Conservation (phyloP, 2,888 invertebrate species). For the Cataglyphis livida region DNA sequence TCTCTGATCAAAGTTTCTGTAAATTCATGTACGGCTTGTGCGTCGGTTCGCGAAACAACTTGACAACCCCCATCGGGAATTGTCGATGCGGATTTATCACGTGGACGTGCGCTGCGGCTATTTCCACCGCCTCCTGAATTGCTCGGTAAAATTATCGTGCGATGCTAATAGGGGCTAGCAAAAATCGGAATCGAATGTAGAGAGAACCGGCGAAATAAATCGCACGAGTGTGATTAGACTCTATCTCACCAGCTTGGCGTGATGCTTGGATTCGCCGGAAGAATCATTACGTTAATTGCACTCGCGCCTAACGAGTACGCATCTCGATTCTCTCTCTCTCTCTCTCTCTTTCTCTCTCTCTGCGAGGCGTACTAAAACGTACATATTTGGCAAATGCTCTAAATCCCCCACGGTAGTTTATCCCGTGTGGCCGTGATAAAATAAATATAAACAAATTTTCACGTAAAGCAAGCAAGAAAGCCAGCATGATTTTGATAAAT, state of each 20-base stretch:
- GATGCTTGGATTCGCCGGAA: slow-evolving; percentile 16
- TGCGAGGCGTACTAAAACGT: neutral
- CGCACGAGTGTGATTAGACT: neutral
- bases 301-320: neutral
- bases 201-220: slow-evolving; percentile 10
- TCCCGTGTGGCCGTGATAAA: neutral
- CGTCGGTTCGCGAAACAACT: slow-evolving; percentile 11
- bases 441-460: slow-evolving; percentile 13
- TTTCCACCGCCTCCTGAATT: slow-evolving; percentile 38
- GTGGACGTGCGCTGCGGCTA: slow-evolving; percentile 4
- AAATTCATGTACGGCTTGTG: slow-evolving; percentile 18
- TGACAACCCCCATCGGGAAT: slow-evolving; percentile 41
- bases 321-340: neutral
- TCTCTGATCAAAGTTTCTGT: neutral
- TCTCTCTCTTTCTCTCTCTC: neutral
- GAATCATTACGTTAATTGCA: slow-evolving; percentile 45
- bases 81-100: slow-evolving; percentile 28
- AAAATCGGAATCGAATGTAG: neutral
- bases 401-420: neutral
- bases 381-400: slow-evolving; percentile 9
- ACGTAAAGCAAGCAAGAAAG: neutral
- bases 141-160: slow-evolving; percentile 40
- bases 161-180: slow-evolving; percentile 23
- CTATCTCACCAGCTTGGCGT: neutral
- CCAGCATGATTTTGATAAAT: neutral